phyloP scores from a whole-genome alignment of 2,113 vertebrate genomes.

The Spea bombifrons region DNA sequence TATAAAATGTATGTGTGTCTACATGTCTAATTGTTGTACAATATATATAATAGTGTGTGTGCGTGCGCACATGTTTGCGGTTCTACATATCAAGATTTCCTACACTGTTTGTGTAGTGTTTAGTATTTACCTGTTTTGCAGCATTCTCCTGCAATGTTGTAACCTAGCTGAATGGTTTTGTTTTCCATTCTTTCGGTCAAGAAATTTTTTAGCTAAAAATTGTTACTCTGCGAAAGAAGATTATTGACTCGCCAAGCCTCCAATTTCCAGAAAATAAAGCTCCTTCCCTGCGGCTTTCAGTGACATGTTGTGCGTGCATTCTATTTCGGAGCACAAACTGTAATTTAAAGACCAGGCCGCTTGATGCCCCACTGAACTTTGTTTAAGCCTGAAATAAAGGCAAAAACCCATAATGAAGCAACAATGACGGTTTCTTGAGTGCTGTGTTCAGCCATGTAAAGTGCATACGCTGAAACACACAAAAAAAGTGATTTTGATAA shows the following conservation, averaged over 20 bases:
- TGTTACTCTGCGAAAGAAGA: constrained; percentile 77
- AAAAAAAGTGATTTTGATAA: too few relatives aligned
- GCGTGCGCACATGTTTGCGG: neutral
- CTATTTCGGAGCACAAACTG: constrained; percentile 79
- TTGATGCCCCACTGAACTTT: constrained; percentile 81
- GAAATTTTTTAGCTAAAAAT: constrained; percentile 80
- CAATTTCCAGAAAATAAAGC: constrained; percentile 79
- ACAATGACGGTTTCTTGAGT: constrained; percentile 62
- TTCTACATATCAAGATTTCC: neutral
- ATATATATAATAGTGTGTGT: neutral
- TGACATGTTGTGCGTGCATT: constrained; percentile 72
- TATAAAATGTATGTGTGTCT: too few relatives aligned
- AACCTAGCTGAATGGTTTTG: constrained; percentile 66
- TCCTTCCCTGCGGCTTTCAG: constrained; percentile 74
- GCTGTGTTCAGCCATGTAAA: constrained; percentile 56
- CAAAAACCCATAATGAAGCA: constrained; percentile 65
- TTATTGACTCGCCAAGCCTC: constrained; percentile 82
- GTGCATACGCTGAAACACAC: constrained; percentile 13
- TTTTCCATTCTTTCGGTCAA: constrained; percentile 83
- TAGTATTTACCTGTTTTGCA: constrained; percentile 34
- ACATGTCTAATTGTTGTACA: too few relatives aligned
- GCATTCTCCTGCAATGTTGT: constrained; percentile 69
- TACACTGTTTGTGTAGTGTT: neutral
- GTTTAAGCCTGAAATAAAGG: constrained; percentile 77
- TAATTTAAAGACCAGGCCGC: constrained; percentile 77